Conservation (phyloP, 2,888 invertebrate species). For the Perizoma affinitatum region DNA sequence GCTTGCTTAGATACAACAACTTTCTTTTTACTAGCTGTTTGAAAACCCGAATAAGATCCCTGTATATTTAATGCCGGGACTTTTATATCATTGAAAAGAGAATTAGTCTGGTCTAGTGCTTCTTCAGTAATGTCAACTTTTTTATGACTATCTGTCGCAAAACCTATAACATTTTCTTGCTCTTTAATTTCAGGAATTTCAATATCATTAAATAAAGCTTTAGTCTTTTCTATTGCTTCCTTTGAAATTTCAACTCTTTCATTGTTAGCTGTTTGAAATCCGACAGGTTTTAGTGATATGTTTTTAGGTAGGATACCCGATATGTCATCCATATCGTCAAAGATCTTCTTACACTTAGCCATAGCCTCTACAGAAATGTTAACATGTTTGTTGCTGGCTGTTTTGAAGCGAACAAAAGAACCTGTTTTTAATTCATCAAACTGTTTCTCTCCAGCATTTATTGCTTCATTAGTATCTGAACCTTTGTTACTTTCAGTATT, state of each 20-base stretch:
- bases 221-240: slow-evolving; percentile 47
- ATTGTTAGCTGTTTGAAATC: slow-evolving; percentile 59
- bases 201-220: slow-evolving; percentile 50
- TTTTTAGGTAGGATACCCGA: background rate
- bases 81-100: slow-evolving; percentile 55
- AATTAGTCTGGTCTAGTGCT: slow-evolving; percentile 44
- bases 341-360: slow-evolving; percentile 50
- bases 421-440: slow-evolving; percentile 50
- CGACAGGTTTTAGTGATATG: background rate
- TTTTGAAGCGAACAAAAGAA: slow-evolving; percentile 54
- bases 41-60: slow-evolving; percentile 48
- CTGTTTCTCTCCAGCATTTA: slow-evolving; percentile 49
- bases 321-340: slow-evolving; percentile 25
- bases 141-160: slow-evolving; percentile 61
- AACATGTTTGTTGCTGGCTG: slow-evolving; percentile 67
- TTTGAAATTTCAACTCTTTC: slow-evolving; percentile 57
- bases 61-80: background rate
- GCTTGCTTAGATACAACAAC: slow-evolving; percentile 52
- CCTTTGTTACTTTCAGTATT: slow-evolving; percentile 60
- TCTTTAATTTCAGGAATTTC: slow-evolving; percentile 2
- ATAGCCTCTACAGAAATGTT: slow-evolving; percentile 55
- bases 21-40: slow-evolving; percentile 57
- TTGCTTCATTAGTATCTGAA: slow-evolving; percentile 11
- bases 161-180: slow-evolving; percentile 38
- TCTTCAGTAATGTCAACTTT: slow-evolving; percentile 23